Evolutionary conservation across 1,140 invertebrate species (phyloP).

Genomic region (Bombus sylvicola): DNA sequence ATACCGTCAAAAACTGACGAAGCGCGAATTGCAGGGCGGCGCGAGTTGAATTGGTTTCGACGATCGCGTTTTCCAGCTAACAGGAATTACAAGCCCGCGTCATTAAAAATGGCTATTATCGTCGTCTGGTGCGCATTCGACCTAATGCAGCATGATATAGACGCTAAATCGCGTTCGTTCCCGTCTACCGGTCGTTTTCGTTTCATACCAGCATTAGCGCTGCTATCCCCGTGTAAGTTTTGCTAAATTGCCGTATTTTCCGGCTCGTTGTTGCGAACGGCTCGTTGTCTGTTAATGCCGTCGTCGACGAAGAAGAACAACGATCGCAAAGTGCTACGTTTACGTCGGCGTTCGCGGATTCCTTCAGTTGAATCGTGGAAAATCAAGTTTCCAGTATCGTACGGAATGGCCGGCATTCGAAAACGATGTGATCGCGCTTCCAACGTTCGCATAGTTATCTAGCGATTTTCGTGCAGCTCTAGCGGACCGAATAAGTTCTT

Average conservation of each 20-base stretch:
- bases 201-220: not conserved
- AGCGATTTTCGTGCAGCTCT: not conserved
- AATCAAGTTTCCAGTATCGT: slow-evolving; percentile 11
- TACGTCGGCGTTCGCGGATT: not conserved
- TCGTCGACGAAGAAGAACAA: slow-evolving; percentile 19
- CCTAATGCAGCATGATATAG: slow-evolving; percentile 44
- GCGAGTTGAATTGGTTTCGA: slow-evolving; percentile 12
- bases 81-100: slow-evolving; percentile 45
- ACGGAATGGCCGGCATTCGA: not conserved
- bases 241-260: slow-evolving; percentile 19
- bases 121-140: slow-evolving; percentile 8
- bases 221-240: not conserved
- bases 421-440: not conserved
- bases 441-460: not conserved
- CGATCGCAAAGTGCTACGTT: not conserved
- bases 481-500: not conserved
- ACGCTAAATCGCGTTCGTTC: not conserved
- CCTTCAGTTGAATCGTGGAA: not conserved
- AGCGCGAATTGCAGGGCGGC: no score
- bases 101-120: slow-evolving; percentile 63
- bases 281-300: slow-evolving; percentile 34
- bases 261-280: slow-evolving; percentile 28
- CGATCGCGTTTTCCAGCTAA: slow-evolving; percentile 25
- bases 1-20: not conserved
- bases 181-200: slow-evolving; percentile 1